Conservation (phyloP, 2,113 vertebrate species). For the Phasianus colchicus region DNA sequence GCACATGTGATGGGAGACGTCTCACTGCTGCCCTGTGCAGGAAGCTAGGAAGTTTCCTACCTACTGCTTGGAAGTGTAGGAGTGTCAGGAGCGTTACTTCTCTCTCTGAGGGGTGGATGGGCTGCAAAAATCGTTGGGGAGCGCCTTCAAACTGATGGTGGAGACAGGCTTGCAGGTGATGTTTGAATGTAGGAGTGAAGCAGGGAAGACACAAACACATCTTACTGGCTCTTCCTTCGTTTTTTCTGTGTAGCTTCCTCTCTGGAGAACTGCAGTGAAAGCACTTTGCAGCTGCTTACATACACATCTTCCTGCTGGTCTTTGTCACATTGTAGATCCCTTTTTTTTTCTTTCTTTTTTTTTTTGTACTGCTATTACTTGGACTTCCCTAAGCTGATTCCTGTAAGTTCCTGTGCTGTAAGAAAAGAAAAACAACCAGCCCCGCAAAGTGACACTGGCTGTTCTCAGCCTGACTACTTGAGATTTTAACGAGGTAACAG, state of each 20-base stretch:
- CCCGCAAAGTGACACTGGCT: background rate
- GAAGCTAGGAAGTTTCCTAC: background rate
- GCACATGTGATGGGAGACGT: fast-evolving
- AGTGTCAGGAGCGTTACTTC: background rate
- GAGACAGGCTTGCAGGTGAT: background rate
- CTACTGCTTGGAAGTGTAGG: background rate
- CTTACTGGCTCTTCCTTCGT: background rate
- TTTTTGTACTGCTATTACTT: background rate
- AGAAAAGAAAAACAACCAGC: background rate
- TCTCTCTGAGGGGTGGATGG: fast-evolving
- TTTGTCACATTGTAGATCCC: background rate
- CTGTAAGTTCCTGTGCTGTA: background rate
- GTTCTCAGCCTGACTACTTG: background rate
- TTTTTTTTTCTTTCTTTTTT: background rate
- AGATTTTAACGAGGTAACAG: background rate
- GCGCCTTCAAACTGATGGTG: background rate
- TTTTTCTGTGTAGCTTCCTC: background rate
- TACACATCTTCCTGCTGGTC: background rate
- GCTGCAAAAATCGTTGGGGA: background rate
- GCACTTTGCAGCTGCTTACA: background rate
- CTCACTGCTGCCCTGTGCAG: background rate
- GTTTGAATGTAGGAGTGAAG: fast-evolving
- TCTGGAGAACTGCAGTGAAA: background rate
- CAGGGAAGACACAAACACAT: background rate
- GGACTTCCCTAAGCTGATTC: background rate